Evolutionary conservation across 2,113 vertebrate species (phyloP), one percentile per base, ranked within the genome.

Genomic region (Emydura subglobosa): DNA sequence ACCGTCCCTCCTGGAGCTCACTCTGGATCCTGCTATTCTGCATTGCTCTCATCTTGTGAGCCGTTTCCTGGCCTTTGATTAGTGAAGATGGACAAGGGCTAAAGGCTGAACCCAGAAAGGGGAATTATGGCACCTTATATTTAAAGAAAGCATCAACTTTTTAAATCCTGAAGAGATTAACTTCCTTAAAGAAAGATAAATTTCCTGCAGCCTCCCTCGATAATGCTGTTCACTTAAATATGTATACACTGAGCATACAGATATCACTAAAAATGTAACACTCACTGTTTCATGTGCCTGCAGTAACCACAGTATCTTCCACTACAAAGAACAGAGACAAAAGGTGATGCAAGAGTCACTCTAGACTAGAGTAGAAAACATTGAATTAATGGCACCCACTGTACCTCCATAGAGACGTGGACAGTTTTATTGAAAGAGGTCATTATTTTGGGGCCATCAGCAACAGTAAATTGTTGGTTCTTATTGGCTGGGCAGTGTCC

Each of bases 111-210:
- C 84, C 90, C 13, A 5, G 84, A 27, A 49, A 94, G 82, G 94
- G 94, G 84, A 34, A 7, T 44, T 6, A 54, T 49, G 86, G 27
- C 29, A 34, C 47, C 3, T 2, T 51, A 24, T 21, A 88, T n/a
- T 68, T n/a, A n/a, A n/a, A 68, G 84, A 72, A 10, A n/a, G 8
- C 34, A 24, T 49, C 59, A 86, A 22, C 34, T 83, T 5, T 87
- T 92, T 82, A 89, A 94, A 79, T 79, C 91, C 82, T 91, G 89
- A 82, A 27, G 11, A 5, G 80, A 57, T 22, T 53, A 6, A 39
- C 88, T 21, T 72, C 91, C 88, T 85, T 34, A 85, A 51, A 31
- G 49, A n/a, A 65, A 82, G 25, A 84, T 92, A 90, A 90, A 59
- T 42, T 86, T 51, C 2, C 8, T 83, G 85, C 76, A 87, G 25